Conservation (phyloP, 2,797 vertebrate species). For the Harpagifer antarcticus region DNA sequence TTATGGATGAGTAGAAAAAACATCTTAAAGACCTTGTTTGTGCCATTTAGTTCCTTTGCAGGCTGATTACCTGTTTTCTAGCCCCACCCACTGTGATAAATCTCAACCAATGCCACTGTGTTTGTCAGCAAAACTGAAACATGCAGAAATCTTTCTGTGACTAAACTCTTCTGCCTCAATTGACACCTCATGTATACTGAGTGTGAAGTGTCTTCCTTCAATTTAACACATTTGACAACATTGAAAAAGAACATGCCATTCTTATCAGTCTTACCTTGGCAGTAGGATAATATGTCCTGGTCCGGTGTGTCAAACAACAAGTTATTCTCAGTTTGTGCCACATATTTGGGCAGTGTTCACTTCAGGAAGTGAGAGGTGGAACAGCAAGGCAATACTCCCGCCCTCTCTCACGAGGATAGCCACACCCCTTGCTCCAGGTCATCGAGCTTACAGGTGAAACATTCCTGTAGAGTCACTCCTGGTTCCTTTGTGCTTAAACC, state of each 20-base stretch:
- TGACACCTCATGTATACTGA: background rate
- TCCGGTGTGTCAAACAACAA: conserved; percentile 32
- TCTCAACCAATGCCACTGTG: conserved; percentile 21
- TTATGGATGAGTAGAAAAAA: background rate
- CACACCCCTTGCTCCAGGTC: conserved; percentile 66
- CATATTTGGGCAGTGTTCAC: conserved; percentile 52
- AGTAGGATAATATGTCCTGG: conserved; percentile 6
- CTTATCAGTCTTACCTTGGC: conserved; percentile 58
- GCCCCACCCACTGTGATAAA: conserved; percentile 18
- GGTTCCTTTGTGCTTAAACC: conserved; percentile 35
- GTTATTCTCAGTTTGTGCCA: conserved; percentile 29
- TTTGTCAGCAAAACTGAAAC: conserved; percentile 36
- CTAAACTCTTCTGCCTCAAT: conserved; percentile 8
- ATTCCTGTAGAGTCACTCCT: conserved; percentile 51
- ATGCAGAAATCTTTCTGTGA: conserved; percentile 3
- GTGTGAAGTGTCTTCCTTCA: background rate
- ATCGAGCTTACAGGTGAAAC: conserved; percentile 65
- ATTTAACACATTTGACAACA: background rate
- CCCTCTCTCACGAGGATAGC: conserved; percentile 42
- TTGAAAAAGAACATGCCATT: background rate
- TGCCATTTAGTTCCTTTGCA: background rate
- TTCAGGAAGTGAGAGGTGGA: conserved; percentile 72
- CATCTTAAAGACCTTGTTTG: background rate
- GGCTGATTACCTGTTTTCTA: background rate
- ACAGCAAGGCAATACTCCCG: conserved; percentile 37